Evolutionary conservation across 1,140 invertebrate species (phyloP).

Genomic region (Sminthurinus signatus): DNA sequence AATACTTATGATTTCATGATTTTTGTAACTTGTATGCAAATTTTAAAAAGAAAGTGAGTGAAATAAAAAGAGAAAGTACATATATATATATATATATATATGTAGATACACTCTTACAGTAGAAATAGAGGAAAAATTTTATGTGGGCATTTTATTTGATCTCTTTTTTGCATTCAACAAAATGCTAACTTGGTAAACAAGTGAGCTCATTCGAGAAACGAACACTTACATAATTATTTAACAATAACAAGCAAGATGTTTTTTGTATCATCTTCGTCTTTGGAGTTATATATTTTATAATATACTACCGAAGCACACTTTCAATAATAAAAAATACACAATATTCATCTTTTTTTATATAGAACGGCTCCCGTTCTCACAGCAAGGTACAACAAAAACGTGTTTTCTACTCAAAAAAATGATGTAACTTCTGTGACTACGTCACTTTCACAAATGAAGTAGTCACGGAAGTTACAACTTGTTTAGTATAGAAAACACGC

Average conservation of each 20-base stretch:
- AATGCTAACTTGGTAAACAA: constrained; percentile 38
- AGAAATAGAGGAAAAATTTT: constrained; percentile 31
- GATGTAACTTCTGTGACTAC: too few relatives aligned
- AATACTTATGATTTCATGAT: too few relatives aligned
- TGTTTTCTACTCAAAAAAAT: too few relatives aligned
- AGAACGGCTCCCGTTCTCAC: constrained; percentile 17
- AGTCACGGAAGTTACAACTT: too few relatives aligned
- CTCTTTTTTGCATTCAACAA: constrained; percentile 39
- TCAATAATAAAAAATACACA: constrained; percentile 41
- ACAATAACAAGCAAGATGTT: constrained; percentile 39
- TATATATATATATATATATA: too few relatives aligned
- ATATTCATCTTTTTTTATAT: constrained; percentile 37
- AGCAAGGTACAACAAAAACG: too few relatives aligned
- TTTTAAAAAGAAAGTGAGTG: too few relatives aligned
- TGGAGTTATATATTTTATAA: constrained; percentile 22
- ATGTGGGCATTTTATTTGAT: constrained; percentile 36
- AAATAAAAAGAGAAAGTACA: too few relatives aligned
- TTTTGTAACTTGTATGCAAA: too few relatives aligned
- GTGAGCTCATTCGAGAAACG: constrained; percentile 36
- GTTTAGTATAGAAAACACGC: too few relatives aligned
- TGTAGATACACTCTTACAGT: too few relatives aligned
- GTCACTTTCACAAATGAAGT: too few relatives aligned
- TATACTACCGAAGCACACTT: constrained; percentile 37
- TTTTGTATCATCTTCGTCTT: constrained; percentile 29
- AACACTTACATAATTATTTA: constrained; percentile 40